A percentile compares a stretch with the other conserved stretches of the same genome.
Conservation (phyloP, 2,797 vertebrate species). For the Melanotaenia pygmaea region DNA sequence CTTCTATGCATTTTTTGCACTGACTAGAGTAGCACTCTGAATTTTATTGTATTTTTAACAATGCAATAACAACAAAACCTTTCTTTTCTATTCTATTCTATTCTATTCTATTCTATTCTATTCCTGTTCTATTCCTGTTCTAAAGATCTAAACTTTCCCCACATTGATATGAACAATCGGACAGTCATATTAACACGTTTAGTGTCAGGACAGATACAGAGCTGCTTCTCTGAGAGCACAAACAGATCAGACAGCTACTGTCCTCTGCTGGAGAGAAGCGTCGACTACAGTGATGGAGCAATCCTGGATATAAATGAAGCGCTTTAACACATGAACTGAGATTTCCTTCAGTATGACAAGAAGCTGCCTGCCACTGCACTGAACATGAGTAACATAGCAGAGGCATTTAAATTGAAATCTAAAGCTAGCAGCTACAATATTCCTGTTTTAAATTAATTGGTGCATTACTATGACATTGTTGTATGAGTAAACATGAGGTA, state of each 20-base stretch:
- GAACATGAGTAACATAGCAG: constrained; percentile 28
- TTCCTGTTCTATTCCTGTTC: background rate
- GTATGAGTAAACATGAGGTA: background rate
- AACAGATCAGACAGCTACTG: constrained; percentile 45
- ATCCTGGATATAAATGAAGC: constrained; percentile 41
- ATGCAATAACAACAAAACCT: too few species aligned
- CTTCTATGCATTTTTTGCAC: too few species aligned
- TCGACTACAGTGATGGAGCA: constrained; percentile 47
- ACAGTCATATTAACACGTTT: constrained; percentile 1
- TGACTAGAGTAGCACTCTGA: too few species aligned
- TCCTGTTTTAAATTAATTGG: background rate
- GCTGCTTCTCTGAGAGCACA: background rate
- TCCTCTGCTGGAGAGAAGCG: constrained; percentile 63
- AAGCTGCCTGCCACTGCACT: constrained; percentile 40
- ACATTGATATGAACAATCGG: background rate
- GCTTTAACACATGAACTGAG: constrained; percentile 37
- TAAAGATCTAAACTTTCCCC: constrained; percentile 1
- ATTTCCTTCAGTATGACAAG: constrained; percentile 31
- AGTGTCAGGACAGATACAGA: background rate
- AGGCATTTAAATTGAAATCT: constrained; percentile 26
- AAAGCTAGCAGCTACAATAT: constrained; percentile 18
- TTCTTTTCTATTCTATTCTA: too few species aligned
- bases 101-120: too few species aligned
- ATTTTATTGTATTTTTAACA: too few species aligned
- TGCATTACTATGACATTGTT: constrained; percentile 2